Base-by-base conservation (phyloP, 2,113 vertebrate species). In the Pachycephala philippinensis region DNA sequence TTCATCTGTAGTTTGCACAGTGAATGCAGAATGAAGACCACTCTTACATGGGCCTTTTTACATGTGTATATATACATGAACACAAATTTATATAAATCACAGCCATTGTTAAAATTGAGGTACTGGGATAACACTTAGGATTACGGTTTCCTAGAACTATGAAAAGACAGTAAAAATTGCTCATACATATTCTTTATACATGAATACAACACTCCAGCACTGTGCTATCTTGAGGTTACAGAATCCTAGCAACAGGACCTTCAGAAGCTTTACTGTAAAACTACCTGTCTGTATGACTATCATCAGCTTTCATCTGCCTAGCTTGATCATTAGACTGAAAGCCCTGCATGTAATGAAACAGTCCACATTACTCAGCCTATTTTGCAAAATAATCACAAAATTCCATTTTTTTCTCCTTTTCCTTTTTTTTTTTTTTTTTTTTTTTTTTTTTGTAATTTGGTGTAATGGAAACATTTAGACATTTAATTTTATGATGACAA, bases 391-490 rank as follows among this genome's bases (percentile, higher is more conserved):
- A 77, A 60, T 72, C 33, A 70, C 15, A 21, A 72, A 61, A 61
- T 80, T 57, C 14, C 7, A 15, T 88, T 91, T 84, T 23, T 23
- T 4, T 5, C 21, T 9, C 2, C 3, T 7, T 37, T 13, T 13
- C 6, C 2, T 7, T 19, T 28, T 27, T 17, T 45, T 45, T n/a
- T n/a, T n/a, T n/a, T n/a, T n/a, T n/a, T 13, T 10, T 31, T 6
- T 10, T 59, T 5, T 49, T 49, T 26, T 60, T 89, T 90, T 87
- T 24, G 40, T 57, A 96, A 81, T 97, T 97, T 97, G 71, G 79
- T 75, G 49, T 75, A 91, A 93, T 69, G 92, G 89, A 96, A 97
- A 97, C 82, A 96, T 69, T 90, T 26, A 97, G 82, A 94, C 86
- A 94, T 81, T 89, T 71, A 81, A 87, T 91, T 89, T 80, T n/a